These are phyloP conservation scores for Neuroterus valhalla DNA, from an alignment of 1,140 invertebrate species.

Conservation along the genomic window DNA sequence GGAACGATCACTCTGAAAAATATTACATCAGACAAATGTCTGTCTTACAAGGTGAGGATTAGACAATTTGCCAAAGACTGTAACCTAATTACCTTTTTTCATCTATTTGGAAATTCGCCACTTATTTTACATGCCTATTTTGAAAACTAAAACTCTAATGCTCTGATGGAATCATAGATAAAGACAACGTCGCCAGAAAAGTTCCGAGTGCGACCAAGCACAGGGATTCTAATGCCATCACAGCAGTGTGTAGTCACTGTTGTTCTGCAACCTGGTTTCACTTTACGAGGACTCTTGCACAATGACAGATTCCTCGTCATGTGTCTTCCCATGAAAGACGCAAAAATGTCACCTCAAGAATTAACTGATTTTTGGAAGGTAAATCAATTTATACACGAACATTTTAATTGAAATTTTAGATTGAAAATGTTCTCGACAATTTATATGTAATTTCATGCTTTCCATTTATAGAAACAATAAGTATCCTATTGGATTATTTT, in stretches of 20 bases:
- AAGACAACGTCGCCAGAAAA: conserved; percentile 89
- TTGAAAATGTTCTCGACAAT: no score
- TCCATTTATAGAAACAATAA: no score
- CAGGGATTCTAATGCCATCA: conserved; percentile 81
- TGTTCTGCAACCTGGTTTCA: conserved; percentile 76
- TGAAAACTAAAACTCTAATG: conserved; percentile 32
- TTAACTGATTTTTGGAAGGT: conserved; percentile 81
- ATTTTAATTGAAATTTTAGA: no score
- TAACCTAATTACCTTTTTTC: no score
- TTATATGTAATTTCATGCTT: no score
- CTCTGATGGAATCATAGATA: conserved; percentile 75
- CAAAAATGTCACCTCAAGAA: conserved; percentile 71
- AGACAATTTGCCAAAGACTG: no score
- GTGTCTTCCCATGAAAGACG: conserved; percentile 77
- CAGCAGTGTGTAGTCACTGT: conserved; percentile 74
- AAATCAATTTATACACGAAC: conserved; percentile 36
- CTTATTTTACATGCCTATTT: no score
- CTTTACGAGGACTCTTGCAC: conserved; percentile 74
- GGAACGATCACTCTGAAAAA: conserved; percentile 83
- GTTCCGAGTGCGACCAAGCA: conserved; percentile 91
- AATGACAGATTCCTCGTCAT: conserved; percentile 84
- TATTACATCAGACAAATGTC: conserved; percentile 76
- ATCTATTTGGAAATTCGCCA: conserved; percentile 26
- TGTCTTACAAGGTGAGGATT: conserved; percentile 83
- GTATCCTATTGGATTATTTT: no score